These are phyloP conservation scores for Aplocera efformata DNA, from an alignment of 2,888 invertebrate species.

Conservation along the genomic window DNA sequence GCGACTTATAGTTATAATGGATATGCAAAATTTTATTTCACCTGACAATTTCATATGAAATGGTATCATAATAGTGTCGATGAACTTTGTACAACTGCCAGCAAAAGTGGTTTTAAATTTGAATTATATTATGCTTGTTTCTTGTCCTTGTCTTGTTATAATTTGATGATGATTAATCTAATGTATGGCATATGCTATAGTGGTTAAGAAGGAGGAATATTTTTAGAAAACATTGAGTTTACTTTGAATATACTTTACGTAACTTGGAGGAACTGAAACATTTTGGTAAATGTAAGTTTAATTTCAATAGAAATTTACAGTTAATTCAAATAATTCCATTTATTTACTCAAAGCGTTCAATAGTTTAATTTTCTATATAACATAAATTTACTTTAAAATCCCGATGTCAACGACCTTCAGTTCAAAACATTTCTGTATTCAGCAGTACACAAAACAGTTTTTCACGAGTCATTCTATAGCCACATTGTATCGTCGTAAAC, in stretches of 20 bases:
- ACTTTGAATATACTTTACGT: no score
- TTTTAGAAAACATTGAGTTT: conserved; percentile 11
- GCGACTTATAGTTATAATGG: conserved; percentile 42
- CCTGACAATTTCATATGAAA: conserved; percentile 56
- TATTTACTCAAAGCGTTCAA: not conserved
- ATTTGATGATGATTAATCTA: conserved; percentile 20
- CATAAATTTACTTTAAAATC: conserved; percentile 1
- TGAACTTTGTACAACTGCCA: conserved; percentile 56
- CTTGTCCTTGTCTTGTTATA: conserved; percentile 35
- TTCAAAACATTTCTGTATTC: conserved; percentile 49
- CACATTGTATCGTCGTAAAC: conserved; percentile 57
- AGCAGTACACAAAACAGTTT: conserved; percentile 53
- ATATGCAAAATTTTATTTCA: conserved; percentile 70
- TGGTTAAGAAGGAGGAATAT: conserved; percentile 12
- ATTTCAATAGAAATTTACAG: no score
- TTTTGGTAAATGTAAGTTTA: no score
- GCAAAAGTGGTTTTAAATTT: conserved; percentile 43
- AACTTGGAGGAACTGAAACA: no score
- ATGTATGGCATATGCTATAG: conserved; percentile 18
- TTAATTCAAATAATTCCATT: no score
- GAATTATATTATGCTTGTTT: no score
- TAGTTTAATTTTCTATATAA: conserved; percentile 1
- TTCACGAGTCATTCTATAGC: conserved; percentile 57
- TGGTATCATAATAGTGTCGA: conserved; percentile 56
- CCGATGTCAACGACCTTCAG: conserved; percentile 57